Base-by-base conservation (phyloP, 2,888 invertebrate genomes). In the Cephus rjabovi region DNA sequence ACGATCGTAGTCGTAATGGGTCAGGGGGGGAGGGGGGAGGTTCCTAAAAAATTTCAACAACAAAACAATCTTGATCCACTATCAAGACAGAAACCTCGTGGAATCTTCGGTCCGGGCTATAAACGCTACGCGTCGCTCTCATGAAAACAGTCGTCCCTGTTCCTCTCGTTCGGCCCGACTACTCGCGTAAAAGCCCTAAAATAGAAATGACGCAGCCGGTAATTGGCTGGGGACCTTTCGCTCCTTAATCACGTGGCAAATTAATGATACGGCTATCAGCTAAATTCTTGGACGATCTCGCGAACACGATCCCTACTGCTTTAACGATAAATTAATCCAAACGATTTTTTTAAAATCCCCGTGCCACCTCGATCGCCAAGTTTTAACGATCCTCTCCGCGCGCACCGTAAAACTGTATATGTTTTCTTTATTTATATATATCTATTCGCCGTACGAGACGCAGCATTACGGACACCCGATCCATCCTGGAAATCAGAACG, bases 121-220 rank as follows among this genome's bases (percentile, higher is more conserved):
- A 56, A 56, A 56, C 40, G 23, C 40, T 56, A 23, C 40, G 0
- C 40, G 40, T 56, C 40, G 40, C 40, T 40, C 6, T 0, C 40
- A 56, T 23, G 40, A 56, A 56, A 56, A 56, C 40, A 23, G 40
- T 56, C 23, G 40, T 23, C 6, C 40, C 40, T 23, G 23, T 56
- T 56, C 40, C 40, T 23, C 40, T 23, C 9, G 40, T 2, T 56
- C 40, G 40, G 0, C 40, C 40, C 23, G 40, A 69, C 70, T 69
- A 76, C 12, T 15, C 76, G 68, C 37, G 6, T 81, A 35, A 76
- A 56, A 77, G 78, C 84, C 85, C 87, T 83, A 86, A 90, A 90
- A 90, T 90, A 90, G 88, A 88, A 87, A 84, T 88, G 89, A 90
- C 86, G 86, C 83, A 33, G 70, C 0, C 82, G 68, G 83, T 83